Percentiles rank a stretch among this genome's conserved stretches.
Conservation (phyloP, 2,888 invertebrate genomes). For the Hermaeophaga mercurialis region DNA sequence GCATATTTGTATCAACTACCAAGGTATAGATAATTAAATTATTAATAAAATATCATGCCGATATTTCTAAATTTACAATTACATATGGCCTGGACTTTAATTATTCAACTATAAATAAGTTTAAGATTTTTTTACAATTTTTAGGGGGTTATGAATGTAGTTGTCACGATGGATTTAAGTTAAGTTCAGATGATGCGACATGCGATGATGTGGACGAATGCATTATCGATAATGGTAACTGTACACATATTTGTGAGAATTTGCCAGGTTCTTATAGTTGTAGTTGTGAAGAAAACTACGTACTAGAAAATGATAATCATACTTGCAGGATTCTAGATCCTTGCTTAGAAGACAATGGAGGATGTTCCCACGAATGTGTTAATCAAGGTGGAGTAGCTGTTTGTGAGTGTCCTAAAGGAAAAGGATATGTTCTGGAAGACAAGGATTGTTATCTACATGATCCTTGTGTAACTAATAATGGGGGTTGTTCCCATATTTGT, state of each 20-base stretch:
- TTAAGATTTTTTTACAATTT: no score
- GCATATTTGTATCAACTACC: conserved; percentile 45
- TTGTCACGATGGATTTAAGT: conserved; percentile 57
- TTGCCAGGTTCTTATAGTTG: conserved; percentile 60
- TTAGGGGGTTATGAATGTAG: conserved; percentile 51
- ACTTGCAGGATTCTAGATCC: conserved; percentile 57
- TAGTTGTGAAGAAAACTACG: conserved; percentile 58
- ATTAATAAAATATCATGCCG: no score
- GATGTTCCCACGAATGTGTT: conserved; percentile 47
- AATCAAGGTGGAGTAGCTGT: conserved; percentile 54
- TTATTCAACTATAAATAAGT: no score
- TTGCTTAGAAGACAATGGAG: conserved; percentile 56
- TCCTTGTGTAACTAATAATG: conserved; percentile 55
- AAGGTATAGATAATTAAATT: conserved; percentile 46
- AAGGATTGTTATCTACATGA: conserved; percentile 45
- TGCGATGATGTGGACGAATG: conserved; percentile 57
- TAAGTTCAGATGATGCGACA: conserved; percentile 55
- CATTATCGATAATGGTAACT: conserved; percentile 54
- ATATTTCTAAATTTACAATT: no score
- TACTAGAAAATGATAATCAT: conserved; percentile 47
- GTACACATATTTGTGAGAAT: conserved; percentile 63
- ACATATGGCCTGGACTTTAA: no score
- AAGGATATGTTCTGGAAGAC: conserved; percentile 50
- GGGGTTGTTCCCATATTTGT: conserved; percentile 51
- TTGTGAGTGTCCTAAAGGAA: conserved; percentile 59